Evolutionary conservation across 2,797 vertebrate genomes (phyloP), one percentile per base, ranked within the genome.

Genomic region (Myripristis jacobus): DNA sequence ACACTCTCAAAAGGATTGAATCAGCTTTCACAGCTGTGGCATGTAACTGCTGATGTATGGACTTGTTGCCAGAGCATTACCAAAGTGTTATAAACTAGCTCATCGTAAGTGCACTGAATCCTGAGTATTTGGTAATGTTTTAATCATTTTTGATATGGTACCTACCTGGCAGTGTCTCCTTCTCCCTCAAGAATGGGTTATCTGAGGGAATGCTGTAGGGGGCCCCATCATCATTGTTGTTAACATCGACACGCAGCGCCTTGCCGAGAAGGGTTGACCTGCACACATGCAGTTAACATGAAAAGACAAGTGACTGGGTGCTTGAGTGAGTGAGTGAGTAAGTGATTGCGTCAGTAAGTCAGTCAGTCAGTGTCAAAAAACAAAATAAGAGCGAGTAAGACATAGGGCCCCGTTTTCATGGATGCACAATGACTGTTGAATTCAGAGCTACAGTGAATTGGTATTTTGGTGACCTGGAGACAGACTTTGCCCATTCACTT

Each of bases 191-290:
- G 38, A 96, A 95, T 0, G 95, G 95, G 74, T 96, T 96, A 82
- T 95, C 94, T 24, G 91, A 83, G 3, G 95, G 95, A 67, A 96
- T 91, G 57, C 91, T 93, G 81, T 95, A 95, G 0, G 95, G 93
- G 55, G 89, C 73, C 1, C 89, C 80, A 1, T 89, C 55, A 1
- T 94, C 92, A 4, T 93, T 94, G 67, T 92, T 75, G 59, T 94
- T 91, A 0, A 95, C 65, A 18, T 95, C 94, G 5, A 95, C 59
- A 0, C 95, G 92, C 25, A 96, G 86, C 27, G 75, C 95, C 75
- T 96, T 96, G 0, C 95, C 95, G 2, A 96, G 90, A 24, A 94
- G 90, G 8, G 92, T 72, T 2, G 95, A 96, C 84, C 95, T 95
- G 9, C 54, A 10, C 6, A 25, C 44, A 38, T 25, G 56, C 24